Conservation (phyloP, 2,888 invertebrate species). For the Diarsia mendica region DNA sequence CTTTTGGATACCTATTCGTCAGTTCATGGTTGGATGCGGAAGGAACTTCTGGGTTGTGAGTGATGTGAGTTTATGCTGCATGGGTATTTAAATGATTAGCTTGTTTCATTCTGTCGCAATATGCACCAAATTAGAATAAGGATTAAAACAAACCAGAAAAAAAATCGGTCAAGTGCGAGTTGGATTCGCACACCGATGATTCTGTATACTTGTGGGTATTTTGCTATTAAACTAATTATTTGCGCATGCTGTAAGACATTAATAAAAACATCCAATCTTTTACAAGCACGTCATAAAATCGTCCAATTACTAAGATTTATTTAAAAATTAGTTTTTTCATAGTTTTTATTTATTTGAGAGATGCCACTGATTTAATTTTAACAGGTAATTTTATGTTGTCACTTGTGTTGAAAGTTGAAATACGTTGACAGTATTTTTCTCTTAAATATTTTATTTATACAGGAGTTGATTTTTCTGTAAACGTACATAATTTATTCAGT, state of each 20-base stretch:
- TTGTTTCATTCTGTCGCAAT: too few species aligned
- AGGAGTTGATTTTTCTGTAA: not conserved
- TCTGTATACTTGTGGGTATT: too few species aligned
- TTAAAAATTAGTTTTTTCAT: not conserved
- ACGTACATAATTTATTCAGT: not conserved
- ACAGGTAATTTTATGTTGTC: not conserved
- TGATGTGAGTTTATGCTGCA: not conserved
- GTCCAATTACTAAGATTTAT: not conserved
- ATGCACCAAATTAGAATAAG: not conserved
- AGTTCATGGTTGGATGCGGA: constrained; percentile 14
- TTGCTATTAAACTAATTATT: too few species aligned
- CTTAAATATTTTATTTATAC: not conserved
- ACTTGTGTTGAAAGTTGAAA: not conserved
- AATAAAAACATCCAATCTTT: not conserved
- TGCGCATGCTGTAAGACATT: too few species aligned
- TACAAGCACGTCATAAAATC: not conserved
- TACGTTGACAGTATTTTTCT: not conserved
- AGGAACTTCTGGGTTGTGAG: constrained; percentile 1
- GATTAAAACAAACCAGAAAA: too few species aligned
- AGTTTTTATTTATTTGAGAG: not conserved
- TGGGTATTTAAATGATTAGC: not conserved
- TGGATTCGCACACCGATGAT: too few species aligned
- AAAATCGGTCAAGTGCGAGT: too few species aligned
- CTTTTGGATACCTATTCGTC: constrained; percentile 43
- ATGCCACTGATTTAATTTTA: not conserved